Evolutionary conservation across 1,140 invertebrate genomes (phyloP), one percentile per base, ranked within the genome.

Genomic region (Stegodyphus mimosarum): DNA sequence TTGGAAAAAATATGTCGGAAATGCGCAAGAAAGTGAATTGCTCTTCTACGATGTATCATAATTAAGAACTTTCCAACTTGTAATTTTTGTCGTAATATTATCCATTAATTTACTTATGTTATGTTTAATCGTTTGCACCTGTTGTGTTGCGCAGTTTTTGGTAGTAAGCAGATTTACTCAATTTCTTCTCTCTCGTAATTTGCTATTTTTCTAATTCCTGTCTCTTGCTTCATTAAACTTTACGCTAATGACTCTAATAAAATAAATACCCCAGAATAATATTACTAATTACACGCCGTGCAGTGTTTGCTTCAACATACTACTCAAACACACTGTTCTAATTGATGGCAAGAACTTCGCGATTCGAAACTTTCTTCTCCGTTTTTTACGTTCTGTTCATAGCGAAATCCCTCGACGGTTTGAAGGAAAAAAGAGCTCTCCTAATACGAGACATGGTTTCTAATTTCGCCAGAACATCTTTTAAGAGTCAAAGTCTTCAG

Each of bases 391-490:
- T 60, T 74, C 51, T 55, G 53, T 74, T 11, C 7, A 18, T 33
- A 15, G 33, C 48, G 33, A 55, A 74, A 74, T 74, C 51, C 51
- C 33, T 11, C 33, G n/a, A 55, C 11, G 13, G 13, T 60, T 53
- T 53, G 18, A 13, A 15, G 72, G 49, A 53, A 50, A 55, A 48
- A 33, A 53, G 49, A 55, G 15, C 33, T 51, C 72, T 74, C 72
- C 53, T 74, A 55, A 74, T 51, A 74, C 53, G 60, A 74, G 52
- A 2, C 72, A 53, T 49, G 72, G 72, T 74, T 74, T 74, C 72
- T 74, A 55, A 74, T 74, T 74, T 60, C 60, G 72, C 52, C 13
- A 53, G 53, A 9, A 55, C 72, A 60, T 74, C 72, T 74, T 33
- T 74, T 55, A 60, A 74, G 51, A 74, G 60, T 74, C 51, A 55